Conservation (phyloP, 2,888 invertebrate species). For the Zygaena filipendulae region DNA sequence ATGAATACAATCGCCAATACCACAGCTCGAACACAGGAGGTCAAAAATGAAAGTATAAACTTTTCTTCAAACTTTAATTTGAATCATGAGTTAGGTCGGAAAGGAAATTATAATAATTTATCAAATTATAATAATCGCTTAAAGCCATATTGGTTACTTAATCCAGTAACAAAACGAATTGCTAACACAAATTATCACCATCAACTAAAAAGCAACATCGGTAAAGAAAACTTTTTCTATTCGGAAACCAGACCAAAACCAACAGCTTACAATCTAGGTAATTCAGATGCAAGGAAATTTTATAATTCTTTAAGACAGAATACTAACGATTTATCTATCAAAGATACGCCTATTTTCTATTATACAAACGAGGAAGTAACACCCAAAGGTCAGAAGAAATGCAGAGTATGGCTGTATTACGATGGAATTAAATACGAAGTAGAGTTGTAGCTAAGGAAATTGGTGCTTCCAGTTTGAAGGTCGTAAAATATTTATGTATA, state of each 20-base stretch:
- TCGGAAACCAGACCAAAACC: too few species aligned
- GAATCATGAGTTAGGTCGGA: too few species aligned
- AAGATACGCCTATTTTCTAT: conserved; percentile 3
- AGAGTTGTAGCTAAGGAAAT: too few species aligned
- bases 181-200: neutral
- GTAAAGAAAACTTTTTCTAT: too few species aligned
- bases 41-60: neutral
- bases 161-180: neutral
- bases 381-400: conserved; percentile 28
- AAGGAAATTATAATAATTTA: too few species aligned
- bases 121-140: neutral
- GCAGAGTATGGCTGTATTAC: conserved; percentile 42
- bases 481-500: too few species aligned
- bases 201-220: too few species aligned
- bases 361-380: conserved; percentile 23
- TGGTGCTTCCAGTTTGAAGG: conserved; percentile 12
- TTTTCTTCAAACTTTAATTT: neutral
- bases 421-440: conserved; percentile 47
- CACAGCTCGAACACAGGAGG: neutral
- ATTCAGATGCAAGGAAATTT: too few species aligned
- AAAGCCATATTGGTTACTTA: neutral
- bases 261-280: too few species aligned
- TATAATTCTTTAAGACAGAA: too few species aligned
- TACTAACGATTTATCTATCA: neutral
- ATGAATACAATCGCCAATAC: too few species aligned